Conservation (phyloP, 2,797 vertebrate genomes). For the Helicolenus hilgendorfi region DNA sequence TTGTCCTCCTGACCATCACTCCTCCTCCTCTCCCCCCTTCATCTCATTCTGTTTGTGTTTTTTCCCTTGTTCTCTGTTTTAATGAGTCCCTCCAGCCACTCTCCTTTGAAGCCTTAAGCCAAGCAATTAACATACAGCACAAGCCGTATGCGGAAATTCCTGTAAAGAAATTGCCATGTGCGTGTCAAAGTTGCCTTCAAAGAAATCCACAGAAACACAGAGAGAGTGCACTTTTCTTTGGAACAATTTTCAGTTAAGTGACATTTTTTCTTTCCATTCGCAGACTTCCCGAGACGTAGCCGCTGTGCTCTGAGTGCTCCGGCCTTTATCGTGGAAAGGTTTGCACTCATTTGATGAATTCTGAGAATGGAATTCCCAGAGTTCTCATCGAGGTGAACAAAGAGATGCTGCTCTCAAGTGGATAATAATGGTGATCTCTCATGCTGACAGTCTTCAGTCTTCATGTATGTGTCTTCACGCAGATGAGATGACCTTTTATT, state of each 20-base stretch:
- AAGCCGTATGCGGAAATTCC: neutral
- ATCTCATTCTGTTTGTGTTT: conserved; percentile 15
- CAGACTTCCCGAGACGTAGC: neutral
- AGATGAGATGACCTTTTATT: neutral
- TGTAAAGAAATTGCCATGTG: conserved; percentile 21
- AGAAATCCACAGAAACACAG: neutral
- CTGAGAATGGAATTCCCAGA: neutral
- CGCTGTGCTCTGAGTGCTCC: neutral
- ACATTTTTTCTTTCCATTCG: neutral
- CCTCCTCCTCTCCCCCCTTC: neutral
- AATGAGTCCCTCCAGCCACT: conserved; percentile 32
- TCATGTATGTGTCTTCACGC: neutral
- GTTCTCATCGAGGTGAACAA: neutral
- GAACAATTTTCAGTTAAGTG: neutral
- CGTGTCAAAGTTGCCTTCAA: conserved; percentile 16
- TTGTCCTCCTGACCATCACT: conserved; percentile 32
- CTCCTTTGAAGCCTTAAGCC: conserved; percentile 56
- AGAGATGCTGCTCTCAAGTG: neutral
- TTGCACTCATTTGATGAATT: neutral
- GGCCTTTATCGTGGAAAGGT: neutral
- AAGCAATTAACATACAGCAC: conserved; percentile 45
- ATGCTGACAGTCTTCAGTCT: neutral
- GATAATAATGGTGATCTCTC: neutral
- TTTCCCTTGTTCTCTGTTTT: conserved; percentile 37
- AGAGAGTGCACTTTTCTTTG: neutral